A percentile compares a stretch with the other conserved stretches of the same genome.
phyloP scores from a whole-genome alignment of 2,113 vertebrate genomes.

The Collichthys lucidus region DNA sequence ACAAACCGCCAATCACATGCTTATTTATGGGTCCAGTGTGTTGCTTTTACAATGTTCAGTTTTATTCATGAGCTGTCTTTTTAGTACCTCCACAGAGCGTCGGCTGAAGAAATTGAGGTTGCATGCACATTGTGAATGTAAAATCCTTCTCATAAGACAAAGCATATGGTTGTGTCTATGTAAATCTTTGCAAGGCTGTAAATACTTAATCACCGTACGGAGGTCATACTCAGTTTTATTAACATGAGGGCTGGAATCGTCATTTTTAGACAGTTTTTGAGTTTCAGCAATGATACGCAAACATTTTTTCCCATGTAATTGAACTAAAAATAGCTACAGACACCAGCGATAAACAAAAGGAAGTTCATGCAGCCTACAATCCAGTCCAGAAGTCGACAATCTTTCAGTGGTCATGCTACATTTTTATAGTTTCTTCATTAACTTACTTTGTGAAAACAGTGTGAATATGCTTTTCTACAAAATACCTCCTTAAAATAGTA shows the following conservation, averaged over 20 bases:
- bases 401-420: background rate
- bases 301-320: background rate
- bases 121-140: slow-evolving; percentile 5
- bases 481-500: too few relatives aligned
- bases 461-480: too few relatives aligned
- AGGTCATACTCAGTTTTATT: too few relatives aligned
- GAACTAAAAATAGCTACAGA: background rate
- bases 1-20: slow-evolving; percentile 61
- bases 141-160: slow-evolving; percentile 5
- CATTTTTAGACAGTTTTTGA: background rate
- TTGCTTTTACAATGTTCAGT: slow-evolving; percentile 7
- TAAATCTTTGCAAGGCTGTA: background rate
- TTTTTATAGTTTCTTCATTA: too few relatives aligned
- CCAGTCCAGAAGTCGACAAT: background rate
- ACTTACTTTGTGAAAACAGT: too few relatives aligned
- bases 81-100: background rate
- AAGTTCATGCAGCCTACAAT: background rate
- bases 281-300: too few relatives aligned
- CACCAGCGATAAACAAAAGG: background rate
- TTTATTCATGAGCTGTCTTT: slow-evolving; percentile 5
- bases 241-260: background rate
- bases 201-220: background rate
- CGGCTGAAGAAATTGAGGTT: background rate
- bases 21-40: slow-evolving; percentile 29
- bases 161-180: background rate